Base-by-base conservation (phyloP, 2,113 vertebrate species). In the Anas platyrhynchos region DNA sequence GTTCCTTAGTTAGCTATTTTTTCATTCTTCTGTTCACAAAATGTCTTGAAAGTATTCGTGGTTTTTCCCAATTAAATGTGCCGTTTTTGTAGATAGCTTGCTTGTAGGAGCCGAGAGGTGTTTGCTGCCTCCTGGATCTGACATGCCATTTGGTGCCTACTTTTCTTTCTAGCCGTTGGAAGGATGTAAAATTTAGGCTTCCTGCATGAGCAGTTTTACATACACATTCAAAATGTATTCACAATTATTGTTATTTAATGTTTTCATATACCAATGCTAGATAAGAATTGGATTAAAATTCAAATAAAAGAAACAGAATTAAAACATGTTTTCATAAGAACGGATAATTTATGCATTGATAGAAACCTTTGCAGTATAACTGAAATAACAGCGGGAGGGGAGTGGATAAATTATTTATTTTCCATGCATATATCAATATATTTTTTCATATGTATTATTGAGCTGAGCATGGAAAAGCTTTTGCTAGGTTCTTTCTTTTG, bases 91-190 rank as follows among this genome's bases (percentile, higher is more conserved):
- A 11, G 75, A 1, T 7, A 5, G 18, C 44, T 31, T 13, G 5
- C 38, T 10, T 8, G 21, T 5, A 2, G 2, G 8, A 1, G 16
- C 52, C 13, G 46, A 25, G 48, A 44, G 61, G 10, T 14, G 38
- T n/a, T 54, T 41, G 36, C 36, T 29, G 38, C 13, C 34, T 18
- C 13, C 1, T 1, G 58, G n/a, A 5, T 10, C 72, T 17, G 41
- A 2, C 18, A 10, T 5, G 61, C 6, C 2, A 2, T 38, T 23
- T 17, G n/a, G 36, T 27, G 56, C 18, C 27, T 23, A 4, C 1
- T 34, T 44, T 14, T 2, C 36, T 38, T n/a, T 7, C 65, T 73
- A 46, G 10, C 32, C 69, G 0, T 3, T 17, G 83, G 55, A 36
- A 81, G 43, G 46, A 11, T 52, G 38, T 26, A 26, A 43, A 77